Evolutionary conservation across 2,888 invertebrate species (phyloP), one percentile per base, ranked within the genome.

Genomic region (Agrochola lychnidis): DNA sequence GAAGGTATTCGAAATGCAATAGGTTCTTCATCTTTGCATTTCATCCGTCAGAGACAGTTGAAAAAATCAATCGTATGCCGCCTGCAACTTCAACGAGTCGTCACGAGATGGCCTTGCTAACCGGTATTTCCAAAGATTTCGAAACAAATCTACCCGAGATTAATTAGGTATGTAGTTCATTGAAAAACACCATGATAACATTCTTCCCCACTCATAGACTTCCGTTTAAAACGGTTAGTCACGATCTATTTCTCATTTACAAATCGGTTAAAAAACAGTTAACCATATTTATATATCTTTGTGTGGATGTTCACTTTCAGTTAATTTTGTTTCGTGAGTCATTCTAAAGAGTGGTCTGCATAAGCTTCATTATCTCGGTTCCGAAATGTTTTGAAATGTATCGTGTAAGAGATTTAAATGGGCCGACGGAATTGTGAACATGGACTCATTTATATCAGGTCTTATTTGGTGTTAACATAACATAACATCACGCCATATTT

Each of bases 241-340:
- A 81, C 30, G 4, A 48, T 70, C 62, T 82, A 72, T 76, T 76
- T 76, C 30, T 36, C 48, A 81, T 70, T 70, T 79, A 79, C 57
- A 67, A 79, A 53, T 68, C 67, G n/a, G 53, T 74, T 70, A 64
- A 74, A 81, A 59, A 85, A 68, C 82, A 16, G 62, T 70, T 70
- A 85, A 75, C 59, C 59, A 70, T 85, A 82, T 82, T 76, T 82
- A 76, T 82, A 76, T 66, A 85, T 66, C 56, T 56, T 51, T 40
- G 62, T 70, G 73, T 59, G 68, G 25, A 45, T n/a, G 56, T 67
- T 61, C 40, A 10, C 53, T 61, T 63, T 59, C 66, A 67, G 75
- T 71, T 83, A 86, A 88, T 83, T 88, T 69, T 4, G 70, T 53
- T 51, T 4, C 22, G 73, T 86, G 86, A 86, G n/a, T 86, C 88